Evolutionary conservation across 2,113 vertebrate species (phyloP).

Genomic region (Bagarius yarrelli): DNA sequence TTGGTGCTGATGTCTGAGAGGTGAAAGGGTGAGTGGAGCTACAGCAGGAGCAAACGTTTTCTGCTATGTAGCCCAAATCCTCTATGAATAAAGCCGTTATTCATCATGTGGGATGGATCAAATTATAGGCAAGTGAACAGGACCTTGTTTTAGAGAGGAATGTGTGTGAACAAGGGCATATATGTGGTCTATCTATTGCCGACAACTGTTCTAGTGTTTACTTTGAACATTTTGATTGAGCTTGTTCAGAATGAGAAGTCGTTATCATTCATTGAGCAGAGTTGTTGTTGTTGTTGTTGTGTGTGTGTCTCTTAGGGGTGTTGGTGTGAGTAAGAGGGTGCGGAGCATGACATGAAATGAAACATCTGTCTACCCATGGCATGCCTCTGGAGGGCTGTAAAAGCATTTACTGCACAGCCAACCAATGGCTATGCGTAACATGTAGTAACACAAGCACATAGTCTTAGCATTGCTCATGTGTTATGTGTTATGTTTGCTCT

Average conservation of each 20-base stretch:
- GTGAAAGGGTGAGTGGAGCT: slow-evolving; percentile 15
- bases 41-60: slow-evolving; percentile 7
- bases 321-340: slow-evolving; percentile 42
- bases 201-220: slow-evolving; percentile 45
- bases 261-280: slow-evolving; percentile 57
- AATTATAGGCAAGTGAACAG: neutral
- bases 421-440: slow-evolving; percentile 66
- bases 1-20: slow-evolving; percentile 15
- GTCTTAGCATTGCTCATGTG: slow-evolving; percentile 66
- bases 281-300: slow-evolving; percentile 36
- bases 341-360: slow-evolving; percentile 64
- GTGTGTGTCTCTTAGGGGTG: slow-evolving; percentile 29
- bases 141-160: neutral
- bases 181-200: slow-evolving; percentile 54
- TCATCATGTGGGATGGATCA: slow-evolving; percentile 3
- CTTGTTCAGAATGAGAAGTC: slow-evolving; percentile 48
- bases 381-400: slow-evolving; percentile 59
- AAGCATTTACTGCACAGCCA: slow-evolving; percentile 67
- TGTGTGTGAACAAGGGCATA: neutral
- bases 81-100: neutral
- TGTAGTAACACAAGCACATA: slow-evolving; percentile 65
- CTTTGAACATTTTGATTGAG: slow-evolving; percentile 56
- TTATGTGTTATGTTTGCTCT: slow-evolving; percentile 48
- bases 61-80: neutral
- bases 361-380: slow-evolving; percentile 67